A percentile compares a stretch with the other conserved stretches of the same genome.
These are phyloP conservation scores for Palythoa grandis DNA, from an alignment of 92 coral and sea anemone species.

Conservation along the genomic window DNA sequence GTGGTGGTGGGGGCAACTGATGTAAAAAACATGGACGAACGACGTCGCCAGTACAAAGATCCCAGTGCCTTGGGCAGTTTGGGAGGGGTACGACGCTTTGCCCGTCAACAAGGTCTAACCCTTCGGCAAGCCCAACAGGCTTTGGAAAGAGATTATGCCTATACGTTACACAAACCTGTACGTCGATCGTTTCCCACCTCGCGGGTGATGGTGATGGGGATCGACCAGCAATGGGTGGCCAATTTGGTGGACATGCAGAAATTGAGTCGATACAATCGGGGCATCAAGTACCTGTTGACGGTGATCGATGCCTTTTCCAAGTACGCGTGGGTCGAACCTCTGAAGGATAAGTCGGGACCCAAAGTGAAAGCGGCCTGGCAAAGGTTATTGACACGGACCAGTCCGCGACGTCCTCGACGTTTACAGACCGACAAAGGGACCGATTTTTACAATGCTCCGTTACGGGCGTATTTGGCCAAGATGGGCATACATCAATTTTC, in stretches of 20 bases:
- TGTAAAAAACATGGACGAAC: not conserved
- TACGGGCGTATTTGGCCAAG: not conserved
- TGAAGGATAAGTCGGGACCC: not conserved
- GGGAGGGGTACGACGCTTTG: conserved; percentile 30
- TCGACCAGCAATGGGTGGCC: not conserved
- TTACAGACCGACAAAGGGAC: not conserved
- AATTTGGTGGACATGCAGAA: conserved; percentile 10
- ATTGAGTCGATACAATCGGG: conserved; percentile 15
- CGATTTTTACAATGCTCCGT: not conserved
- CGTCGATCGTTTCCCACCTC: conserved; percentile 12
- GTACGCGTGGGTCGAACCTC: conserved; percentile 5
- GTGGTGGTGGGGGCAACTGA: not conserved
- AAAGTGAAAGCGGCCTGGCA: not conserved
- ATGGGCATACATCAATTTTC: not conserved
- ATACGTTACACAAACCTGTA: conserved; percentile 34
- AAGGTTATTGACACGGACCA: not conserved
- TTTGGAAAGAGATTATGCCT: conserved; percentile 17
- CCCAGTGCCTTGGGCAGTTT: conserved; percentile 10
- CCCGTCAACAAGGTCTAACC: not conserved
- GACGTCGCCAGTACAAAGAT: not conserved
- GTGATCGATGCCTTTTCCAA: no score
- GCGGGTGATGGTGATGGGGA: conserved; percentile 12
- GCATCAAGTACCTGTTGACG: no score
- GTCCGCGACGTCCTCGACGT: not conserved
- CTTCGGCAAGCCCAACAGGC: conserved; percentile 2